Percentiles rank a stretch among this genome's conserved stretches.
Conservation (phyloP, 2,797 vertebrate genomes). For the Muscicapa comitata region DNA sequence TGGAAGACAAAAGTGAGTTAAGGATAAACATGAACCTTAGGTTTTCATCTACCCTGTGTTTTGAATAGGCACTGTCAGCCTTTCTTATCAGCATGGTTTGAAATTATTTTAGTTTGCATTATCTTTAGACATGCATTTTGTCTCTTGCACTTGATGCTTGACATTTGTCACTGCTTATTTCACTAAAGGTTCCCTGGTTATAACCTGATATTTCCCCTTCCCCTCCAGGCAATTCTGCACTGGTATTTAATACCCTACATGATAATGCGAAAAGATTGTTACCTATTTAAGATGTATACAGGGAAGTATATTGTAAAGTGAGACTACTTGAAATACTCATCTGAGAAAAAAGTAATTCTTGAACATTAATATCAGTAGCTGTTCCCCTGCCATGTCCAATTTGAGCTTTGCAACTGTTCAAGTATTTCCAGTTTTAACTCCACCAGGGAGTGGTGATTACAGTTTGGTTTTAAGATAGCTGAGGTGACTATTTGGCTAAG, state of each 20-base stretch:
- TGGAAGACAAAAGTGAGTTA: background rate
- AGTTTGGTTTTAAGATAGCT: background rate
- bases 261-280: background rate
- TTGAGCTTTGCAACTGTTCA: background rate
- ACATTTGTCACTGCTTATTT: background rate
- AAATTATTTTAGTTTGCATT: conserved; percentile 1
- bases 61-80: background rate
- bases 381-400: background rate
- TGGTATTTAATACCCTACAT: background rate
- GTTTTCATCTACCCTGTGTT: background rate
- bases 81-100: background rate
- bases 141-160: background rate
- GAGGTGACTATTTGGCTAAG: background rate
- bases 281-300: background rate
- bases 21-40: background rate
- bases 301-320: background rate
- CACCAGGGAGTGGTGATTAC: background rate
- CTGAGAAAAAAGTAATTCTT: background rate
- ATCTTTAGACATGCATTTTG: background rate
- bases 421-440: background rate
- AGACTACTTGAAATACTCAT: background rate
- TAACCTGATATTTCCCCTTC: background rate
- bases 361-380: background rate
- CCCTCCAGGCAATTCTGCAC: background rate
- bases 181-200: background rate